Evolutionary conservation across 2,113 vertebrate genomes (phyloP), one percentile per base, ranked within the genome.

Genomic region (Nesoenas mayeri): DNA sequence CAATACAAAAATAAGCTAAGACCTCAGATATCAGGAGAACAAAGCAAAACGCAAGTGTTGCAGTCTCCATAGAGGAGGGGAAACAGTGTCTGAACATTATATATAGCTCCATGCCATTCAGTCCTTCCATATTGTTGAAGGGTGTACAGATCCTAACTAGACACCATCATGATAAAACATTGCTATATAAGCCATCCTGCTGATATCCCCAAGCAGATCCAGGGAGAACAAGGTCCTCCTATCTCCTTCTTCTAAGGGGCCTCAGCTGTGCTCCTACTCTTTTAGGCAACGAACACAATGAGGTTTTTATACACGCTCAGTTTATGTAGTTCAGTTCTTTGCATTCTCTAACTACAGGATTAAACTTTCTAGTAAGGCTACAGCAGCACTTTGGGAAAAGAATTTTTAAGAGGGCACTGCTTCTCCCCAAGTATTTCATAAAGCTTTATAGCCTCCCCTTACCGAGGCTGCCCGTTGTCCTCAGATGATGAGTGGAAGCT

Each of bases 391-490:
- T 83, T 2, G 3, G 29, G 40, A 83, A 53, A 13, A 11, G 2
- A 32, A 31, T 40, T 77, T 75, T 16, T 57, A 38, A 67, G 48
- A 29, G 16, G 40, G n/a, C 60, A 16, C 24, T 67, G 32, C n/a
- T 91, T 64, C 38, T 50, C 38, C 29, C 61, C 2, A 4, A 31
- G 6, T 62, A 28, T 40, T 79, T 85, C 56, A 44, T 70, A 15
- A 54, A 47, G 75, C 48, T 93, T 85, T 79, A 72, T 15, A 91
- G 20, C 42, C 40, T 51, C 36, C 31, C 26, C 94, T 96, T 97
- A 99, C 99, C 99, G 98, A 95, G 96, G 91, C 72, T 98, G 98
- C 75, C 95, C 96, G 6, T 93, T 98, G 44, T 98, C 97, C 34
- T 99, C 99, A 50, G 97, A 88, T 0, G 98, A 97, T 3, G 98